A percentile compares a stretch with the other conserved stretches of the same genome.
phyloP scores from a whole-genome alignment of 2,797 vertebrate genomes.

The Morus bassanus region DNA sequence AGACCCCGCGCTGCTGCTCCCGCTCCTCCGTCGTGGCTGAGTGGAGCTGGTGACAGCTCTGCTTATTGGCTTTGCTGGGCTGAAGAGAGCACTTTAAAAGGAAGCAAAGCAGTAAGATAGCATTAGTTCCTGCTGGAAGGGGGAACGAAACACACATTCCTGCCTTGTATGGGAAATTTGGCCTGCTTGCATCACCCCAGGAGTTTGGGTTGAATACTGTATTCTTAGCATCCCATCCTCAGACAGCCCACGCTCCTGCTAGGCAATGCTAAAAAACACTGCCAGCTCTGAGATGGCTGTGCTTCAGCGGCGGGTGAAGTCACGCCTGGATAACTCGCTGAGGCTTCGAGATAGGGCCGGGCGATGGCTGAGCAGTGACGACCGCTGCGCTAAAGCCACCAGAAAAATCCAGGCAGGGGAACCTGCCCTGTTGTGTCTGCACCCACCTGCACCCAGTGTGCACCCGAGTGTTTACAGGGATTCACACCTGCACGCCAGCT shows the following conservation, averaged over 20 bases:
- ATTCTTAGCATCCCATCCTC: neutral
- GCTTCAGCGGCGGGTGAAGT: neutral
- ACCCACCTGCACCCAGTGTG: accelerated
- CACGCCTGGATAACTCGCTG: neutral
- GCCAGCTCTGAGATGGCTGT: neutral
- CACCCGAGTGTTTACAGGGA: accelerated
- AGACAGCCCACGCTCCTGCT: neutral
- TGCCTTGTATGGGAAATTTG: constrained; percentile 60
- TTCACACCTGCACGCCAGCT: accelerated
- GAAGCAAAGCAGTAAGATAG: constrained; percentile 19
- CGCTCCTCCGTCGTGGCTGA: neutral
- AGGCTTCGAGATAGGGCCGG: neutral
- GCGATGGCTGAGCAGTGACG: accelerated
- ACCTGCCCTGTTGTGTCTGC: accelerated
- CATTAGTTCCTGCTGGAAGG: constrained; percentile 6
- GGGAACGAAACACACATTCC: neutral
- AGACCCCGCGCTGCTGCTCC: neutral
- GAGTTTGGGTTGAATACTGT: neutral
- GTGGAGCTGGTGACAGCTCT: neutral
- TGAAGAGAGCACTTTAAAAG: constrained; percentile 48
- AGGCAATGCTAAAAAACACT: accelerated
- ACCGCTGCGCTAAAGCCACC: accelerated
- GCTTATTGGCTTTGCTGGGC: neutral
- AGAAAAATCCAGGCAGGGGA: accelerated
- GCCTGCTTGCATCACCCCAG: neutral